phyloP scores from a whole-genome alignment of 2,113 vertebrate species.

The Machaerirhynchus nigripectus region DNA sequence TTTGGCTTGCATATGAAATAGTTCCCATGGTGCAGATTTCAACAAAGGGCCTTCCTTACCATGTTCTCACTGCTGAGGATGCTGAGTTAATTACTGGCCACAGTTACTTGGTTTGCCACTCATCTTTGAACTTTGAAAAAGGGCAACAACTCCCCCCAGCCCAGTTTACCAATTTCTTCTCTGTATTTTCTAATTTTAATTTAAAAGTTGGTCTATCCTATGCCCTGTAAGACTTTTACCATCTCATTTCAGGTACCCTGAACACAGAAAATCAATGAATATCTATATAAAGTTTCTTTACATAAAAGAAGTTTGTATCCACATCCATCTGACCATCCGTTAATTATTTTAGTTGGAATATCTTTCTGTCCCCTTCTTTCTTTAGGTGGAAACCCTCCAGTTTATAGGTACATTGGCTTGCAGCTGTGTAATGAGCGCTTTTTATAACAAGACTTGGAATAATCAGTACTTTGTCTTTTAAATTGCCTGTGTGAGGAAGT shows the following conservation, averaged over 20 bases:
- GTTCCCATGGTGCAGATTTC: not conserved
- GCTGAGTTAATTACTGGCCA: not conserved
- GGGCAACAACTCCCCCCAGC: not conserved
- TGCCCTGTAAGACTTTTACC: not conserved
- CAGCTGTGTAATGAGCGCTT: not conserved
- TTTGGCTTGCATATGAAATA: not conserved
- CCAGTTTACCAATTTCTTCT: not conserved
- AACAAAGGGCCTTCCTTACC: not conserved
- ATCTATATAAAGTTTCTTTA: not conserved
- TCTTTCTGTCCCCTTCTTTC: not conserved
- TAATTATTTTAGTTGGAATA: not conserved
- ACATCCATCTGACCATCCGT: not conserved
- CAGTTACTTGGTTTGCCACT: not conserved
- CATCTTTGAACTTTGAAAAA: not conserved
- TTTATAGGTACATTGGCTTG: not conserved
- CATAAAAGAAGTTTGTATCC: not conserved
- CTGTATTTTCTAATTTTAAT: not conserved
- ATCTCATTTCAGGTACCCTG: not conserved
- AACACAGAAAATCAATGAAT: not conserved
- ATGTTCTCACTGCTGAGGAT: not conserved
- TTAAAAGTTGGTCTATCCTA: not conserved
- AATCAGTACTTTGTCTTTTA: not conserved
- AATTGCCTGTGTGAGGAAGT: not conserved
- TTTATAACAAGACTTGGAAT: not conserved
- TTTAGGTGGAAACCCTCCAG: not conserved